These are phyloP conservation scores for Rhinichthys osculus DNA, from an alignment of 2,797 vertebrate genomes.

Conservation along the genomic window DNA sequence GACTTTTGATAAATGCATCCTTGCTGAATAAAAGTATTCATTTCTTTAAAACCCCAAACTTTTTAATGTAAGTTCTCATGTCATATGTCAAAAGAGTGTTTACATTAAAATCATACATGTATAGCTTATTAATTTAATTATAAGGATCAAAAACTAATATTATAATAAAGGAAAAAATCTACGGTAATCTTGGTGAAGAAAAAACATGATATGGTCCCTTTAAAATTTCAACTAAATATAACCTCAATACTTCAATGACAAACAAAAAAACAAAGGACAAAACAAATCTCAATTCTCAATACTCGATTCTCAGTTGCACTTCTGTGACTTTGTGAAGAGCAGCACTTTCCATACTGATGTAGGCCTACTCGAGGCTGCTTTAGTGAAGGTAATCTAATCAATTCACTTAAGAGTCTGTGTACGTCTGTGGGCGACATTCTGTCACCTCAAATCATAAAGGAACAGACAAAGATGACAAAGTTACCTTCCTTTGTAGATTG, in stretches of 20 bases:
- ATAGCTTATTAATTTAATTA: background rate
- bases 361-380: background rate
- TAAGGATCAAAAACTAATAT: background rate
- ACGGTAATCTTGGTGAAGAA: background rate
- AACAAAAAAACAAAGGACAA: constrained; percentile 10
- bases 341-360: constrained; percentile 3
- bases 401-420: constrained; percentile 16
- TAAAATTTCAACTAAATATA: background rate
- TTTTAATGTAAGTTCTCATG: background rate
- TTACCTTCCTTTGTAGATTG: constrained; percentile 26
- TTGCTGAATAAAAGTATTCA: too few species aligned
- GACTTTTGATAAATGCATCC: too few species aligned
- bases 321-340: constrained; percentile 11
- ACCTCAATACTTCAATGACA: constrained; percentile 5
- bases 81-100: background rate
- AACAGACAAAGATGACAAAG: constrained; percentile 3
- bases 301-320: background rate
- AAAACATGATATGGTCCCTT: background rate
- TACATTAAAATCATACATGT: background rate
- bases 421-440: background rate
- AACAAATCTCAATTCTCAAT: too few species aligned
- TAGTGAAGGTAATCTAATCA: constrained; percentile 14
- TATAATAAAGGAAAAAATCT: background rate
- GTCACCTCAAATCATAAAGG: constrained; percentile 5
- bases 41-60: background rate